phyloP scores from a whole-genome alignment of 2,797 vertebrate species.

The Darevskia nairensis region DNA sequence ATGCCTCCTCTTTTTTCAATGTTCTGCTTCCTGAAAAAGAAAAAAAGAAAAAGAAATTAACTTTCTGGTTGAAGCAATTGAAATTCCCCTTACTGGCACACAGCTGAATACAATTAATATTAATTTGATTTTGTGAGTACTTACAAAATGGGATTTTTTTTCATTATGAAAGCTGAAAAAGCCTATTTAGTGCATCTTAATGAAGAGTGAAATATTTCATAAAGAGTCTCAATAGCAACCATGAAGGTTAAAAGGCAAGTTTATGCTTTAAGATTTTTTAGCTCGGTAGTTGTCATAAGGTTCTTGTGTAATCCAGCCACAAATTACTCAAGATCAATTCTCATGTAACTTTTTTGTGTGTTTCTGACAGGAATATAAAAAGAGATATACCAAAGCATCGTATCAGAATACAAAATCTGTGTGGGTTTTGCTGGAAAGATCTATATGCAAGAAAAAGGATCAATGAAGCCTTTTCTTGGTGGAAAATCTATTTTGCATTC shows the following conservation, averaged over 20 bases:
- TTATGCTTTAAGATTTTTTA: constrained; percentile 72
- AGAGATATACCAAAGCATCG: too few species aligned
- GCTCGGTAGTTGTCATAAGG: constrained; percentile 68
- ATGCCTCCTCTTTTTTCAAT: constrained; percentile 34
- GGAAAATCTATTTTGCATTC: neutral
- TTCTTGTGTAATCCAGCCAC: constrained; percentile 70
- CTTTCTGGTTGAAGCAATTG: constrained; percentile 59
- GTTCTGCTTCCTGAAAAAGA: constrained; percentile 46
- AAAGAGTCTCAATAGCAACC: constrained; percentile 72
- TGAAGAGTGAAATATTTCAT: constrained; percentile 71
- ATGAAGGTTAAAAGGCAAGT: constrained; percentile 69
- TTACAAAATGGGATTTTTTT: constrained; percentile 55
- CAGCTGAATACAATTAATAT: constrained; percentile 70
- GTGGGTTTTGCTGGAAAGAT: neutral
- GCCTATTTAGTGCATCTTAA: constrained; percentile 76
- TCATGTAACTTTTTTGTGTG: neutral
- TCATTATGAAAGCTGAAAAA: constrained; percentile 73
- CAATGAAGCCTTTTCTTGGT: neutral
- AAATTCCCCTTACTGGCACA: constrained; percentile 67
- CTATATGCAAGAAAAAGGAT: neutral
- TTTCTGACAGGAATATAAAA: neutral
- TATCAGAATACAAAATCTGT: neutral
- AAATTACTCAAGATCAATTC: constrained; percentile 58
- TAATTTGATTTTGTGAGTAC: constrained; percentile 71
- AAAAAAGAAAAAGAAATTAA: constrained; percentile 63